phyloP scores from a whole-genome alignment of 2,113 vertebrate genomes.

The Corythaeola cristata region DNA sequence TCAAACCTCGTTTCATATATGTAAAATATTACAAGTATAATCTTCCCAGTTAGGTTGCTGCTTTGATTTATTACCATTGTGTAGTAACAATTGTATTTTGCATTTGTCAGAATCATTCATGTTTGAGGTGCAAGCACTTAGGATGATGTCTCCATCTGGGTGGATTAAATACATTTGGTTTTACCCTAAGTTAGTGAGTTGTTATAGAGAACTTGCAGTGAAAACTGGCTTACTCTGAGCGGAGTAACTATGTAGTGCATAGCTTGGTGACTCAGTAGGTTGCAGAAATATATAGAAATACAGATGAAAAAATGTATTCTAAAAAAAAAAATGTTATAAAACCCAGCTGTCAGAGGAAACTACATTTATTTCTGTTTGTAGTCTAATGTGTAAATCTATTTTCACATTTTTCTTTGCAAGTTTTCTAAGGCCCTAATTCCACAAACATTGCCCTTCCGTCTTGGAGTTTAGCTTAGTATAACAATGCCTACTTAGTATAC shows the following conservation, averaged over 20 bases:
- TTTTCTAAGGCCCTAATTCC: not conserved
- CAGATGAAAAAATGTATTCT: not conserved
- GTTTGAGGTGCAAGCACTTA: not conserved
- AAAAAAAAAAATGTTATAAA: not conserved
- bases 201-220: constrained; percentile 47
- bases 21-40: not conserved
- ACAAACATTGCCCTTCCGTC: not conserved
- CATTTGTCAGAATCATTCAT: not conserved
- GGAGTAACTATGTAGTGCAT: constrained; percentile 27
- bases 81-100: not conserved
- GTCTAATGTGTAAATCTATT: not conserved
- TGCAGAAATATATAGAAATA: constrained; percentile 44
- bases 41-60: not conserved
- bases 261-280: constrained; percentile 37
- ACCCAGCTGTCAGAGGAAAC: not conserved
- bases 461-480: not conserved
- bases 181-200: not conserved
- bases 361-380: not conserved
- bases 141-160: not conserved
- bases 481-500: not conserved
- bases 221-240: constrained; percentile 23
- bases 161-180: not conserved
- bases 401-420: not conserved
- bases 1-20: not conserved
- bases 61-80: not conserved